Conservation (phyloP, 2,797 vertebrate genomes). For the Sardinella longiceps region DNA sequence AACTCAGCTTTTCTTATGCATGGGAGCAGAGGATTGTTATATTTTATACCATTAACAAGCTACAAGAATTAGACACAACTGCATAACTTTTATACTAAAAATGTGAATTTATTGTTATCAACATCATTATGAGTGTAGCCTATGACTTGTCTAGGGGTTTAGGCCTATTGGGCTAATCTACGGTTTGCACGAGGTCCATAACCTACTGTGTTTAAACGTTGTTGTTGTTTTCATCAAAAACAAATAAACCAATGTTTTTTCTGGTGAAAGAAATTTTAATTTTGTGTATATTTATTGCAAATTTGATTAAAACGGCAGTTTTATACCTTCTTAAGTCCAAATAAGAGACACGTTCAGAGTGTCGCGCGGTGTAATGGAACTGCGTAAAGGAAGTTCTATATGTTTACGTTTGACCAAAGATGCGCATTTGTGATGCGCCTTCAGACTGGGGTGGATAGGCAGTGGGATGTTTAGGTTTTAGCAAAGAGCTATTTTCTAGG, state of each 20-base stretch:
- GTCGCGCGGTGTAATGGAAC: neutral
- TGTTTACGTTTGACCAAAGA: conserved; percentile 14
- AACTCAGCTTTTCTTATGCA: neutral
- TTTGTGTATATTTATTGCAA: neutral
- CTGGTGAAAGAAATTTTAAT: neutral
- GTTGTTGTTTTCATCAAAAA: neutral
- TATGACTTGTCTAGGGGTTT: too few relatives aligned
- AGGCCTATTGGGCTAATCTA: too few relatives aligned
- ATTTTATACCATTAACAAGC: neutral
- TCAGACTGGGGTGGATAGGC: neutral
- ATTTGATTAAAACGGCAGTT: neutral
- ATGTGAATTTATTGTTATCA: neutral
- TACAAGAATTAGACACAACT: neutral
- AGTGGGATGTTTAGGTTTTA: neutral
- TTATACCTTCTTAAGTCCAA: neutral
- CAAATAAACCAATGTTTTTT: neutral
- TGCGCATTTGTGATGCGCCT: neutral
- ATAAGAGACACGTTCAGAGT: neutral
- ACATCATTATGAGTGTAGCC: too few relatives aligned
- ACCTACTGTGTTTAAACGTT: too few relatives aligned
- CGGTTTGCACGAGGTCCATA: too few relatives aligned
- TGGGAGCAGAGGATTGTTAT: neutral
- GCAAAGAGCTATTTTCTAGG: neutral
- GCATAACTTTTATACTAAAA: neutral
- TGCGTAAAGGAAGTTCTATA: neutral